Percentiles rank a stretch among this genome's conserved stretches.
phyloP scores from a whole-genome alignment of 2,888 invertebrate genomes.

The Brachylomia viminalis region DNA sequence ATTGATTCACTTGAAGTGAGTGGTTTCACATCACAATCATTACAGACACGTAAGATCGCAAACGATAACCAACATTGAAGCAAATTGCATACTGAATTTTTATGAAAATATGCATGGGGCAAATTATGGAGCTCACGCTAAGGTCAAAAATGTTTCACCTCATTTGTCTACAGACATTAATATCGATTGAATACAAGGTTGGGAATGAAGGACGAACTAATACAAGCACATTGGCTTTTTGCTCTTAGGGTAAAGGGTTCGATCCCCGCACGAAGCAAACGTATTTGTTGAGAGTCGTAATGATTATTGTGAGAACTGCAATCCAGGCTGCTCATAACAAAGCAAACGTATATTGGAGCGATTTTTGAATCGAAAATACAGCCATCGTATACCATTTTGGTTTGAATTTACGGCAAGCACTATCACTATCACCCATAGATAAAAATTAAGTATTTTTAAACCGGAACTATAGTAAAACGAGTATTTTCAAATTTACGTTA shows the following conservation, averaged over 20 bases:
- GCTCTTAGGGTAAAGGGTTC: neutral
- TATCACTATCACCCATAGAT: too few relatives aligned
- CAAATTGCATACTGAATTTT: slow-evolving; percentile 19
- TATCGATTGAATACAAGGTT: slow-evolving; percentile 50
- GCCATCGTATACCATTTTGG: too few relatives aligned
- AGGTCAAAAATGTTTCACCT: slow-evolving; percentile 52
- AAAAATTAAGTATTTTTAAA: too few relatives aligned
- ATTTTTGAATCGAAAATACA: too few relatives aligned
- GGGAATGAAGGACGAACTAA: slow-evolving; percentile 19
- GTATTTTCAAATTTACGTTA: too few relatives aligned
- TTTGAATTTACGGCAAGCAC: too few relatives aligned
- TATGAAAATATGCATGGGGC: slow-evolving; percentile 34
- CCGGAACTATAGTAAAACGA: too few relatives aligned
- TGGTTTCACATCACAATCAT: slow-evolving; percentile 31
- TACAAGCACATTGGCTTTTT: slow-evolving; percentile 16
- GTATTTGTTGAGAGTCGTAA: neutral
- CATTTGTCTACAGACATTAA: slow-evolving; percentile 39
- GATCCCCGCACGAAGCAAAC: neutral
- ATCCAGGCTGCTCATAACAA: neutral
- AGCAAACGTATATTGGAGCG: too few relatives aligned
- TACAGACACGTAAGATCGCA: slow-evolving; percentile 38
- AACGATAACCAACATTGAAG: slow-evolving; percentile 15
- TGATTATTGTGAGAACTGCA: neutral
- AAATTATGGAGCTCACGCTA: slow-evolving; percentile 47
- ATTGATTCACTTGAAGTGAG: slow-evolving; percentile 12